Base-by-base conservation (phyloP, 1,140 invertebrate genomes). In the Alviniconcha marisindica region DNA sequence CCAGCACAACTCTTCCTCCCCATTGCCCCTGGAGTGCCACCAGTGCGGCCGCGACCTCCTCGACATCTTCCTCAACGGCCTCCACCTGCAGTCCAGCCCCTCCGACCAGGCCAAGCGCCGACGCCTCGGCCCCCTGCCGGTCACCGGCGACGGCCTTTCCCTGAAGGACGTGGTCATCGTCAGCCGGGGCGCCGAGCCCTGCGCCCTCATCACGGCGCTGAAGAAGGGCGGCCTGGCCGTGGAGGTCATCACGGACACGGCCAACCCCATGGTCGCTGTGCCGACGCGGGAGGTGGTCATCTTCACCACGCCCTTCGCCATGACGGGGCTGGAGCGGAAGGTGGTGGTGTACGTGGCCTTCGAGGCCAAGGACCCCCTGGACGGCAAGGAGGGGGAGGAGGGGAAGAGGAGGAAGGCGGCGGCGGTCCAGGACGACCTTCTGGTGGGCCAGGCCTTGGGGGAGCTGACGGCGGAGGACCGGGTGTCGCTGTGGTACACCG, bases 271-370 rank as follows among this genome's bases (percentile, higher is more conserved):
- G n/a, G 81, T 84, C 51, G 84, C 80, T 21, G 2, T 56, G 56
- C 48, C 80, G 0, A 54, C 48, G n/a, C 48, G 44, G 2, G 69
- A 66, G 0, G 76, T 66, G 60, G 28, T 84, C 2, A 77, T 82
- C 31, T 63, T 82, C 28, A 84, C 84, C 14, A 71, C 84, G 14
- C 56, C 78, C n/a, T 44, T 44, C 14, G 78, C 69, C n/a, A 60
- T 83, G 81, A 83, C 54, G 48, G 84, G 84, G 24, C 38, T 85
- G 15, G 84, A 85, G 74, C 48, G 81, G n/a, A 40, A 77, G 28
- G 76, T 85, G 42, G 77, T 85, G 38, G 81, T 85, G 10, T 85
- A 82, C 78, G 36, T 85, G 4, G 77, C 84, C 3, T 85, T 77
- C 33, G 60, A 78, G 51, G 2, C 10, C n/a, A 28, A n/a, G 21